A percentile compares a stretch with the other conserved stretches of the same genome.
Conservation (phyloP, 1,140 invertebrate species). For the Meloidogyne hapla region DNA sequence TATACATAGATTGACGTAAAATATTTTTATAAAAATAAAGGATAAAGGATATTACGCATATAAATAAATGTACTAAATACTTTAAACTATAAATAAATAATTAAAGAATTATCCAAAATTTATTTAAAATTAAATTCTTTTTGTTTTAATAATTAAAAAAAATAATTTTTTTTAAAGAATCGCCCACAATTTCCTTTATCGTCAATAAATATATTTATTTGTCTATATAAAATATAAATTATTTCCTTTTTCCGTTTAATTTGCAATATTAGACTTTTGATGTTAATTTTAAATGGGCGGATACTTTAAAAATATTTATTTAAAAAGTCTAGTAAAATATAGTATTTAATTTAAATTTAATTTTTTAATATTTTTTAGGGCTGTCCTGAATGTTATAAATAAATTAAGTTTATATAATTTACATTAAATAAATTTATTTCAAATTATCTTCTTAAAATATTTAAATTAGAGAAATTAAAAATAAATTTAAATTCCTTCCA, state of each 20-base stretch:
- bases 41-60: too few relatives aligned
- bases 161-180: background rate
- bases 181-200: slow-evolving; percentile 5
- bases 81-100: background rate
- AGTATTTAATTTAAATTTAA: background rate
- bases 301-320: background rate
- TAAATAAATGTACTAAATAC: too few relatives aligned
- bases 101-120: background rate
- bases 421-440: too few relatives aligned
- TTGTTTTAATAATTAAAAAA: background rate
- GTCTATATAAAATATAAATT: background rate
- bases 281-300: background rate
- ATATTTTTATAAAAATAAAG: too few relatives aligned
- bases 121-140: background rate
- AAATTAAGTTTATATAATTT: too few relatives aligned
- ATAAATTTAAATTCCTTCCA: too few relatives aligned
- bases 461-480: too few relatives aligned
- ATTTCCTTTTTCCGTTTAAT: background rate
- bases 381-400: too few relatives aligned
- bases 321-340: background rate
- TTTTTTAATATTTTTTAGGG: too few relatives aligned
- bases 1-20: too few relatives aligned
- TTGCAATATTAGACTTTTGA: background rate
- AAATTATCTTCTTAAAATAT: too few relatives aligned
- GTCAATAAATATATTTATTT: background rate